Base-by-base conservation (phyloP, 2,888 invertebrate species). In the Trissolcus japonicus region DNA sequence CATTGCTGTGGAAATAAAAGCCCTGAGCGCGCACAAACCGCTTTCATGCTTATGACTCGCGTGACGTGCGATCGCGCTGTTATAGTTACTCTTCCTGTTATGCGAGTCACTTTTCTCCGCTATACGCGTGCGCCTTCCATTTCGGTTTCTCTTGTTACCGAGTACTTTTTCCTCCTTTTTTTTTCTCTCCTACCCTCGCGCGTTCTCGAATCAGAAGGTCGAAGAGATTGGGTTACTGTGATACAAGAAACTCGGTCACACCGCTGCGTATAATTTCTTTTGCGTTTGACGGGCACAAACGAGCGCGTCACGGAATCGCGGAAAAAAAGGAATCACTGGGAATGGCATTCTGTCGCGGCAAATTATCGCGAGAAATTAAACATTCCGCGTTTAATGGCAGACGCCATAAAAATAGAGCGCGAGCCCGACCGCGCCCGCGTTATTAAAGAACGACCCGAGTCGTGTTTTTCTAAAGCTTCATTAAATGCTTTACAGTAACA, bases 181-280 rank as follows among this genome's bases (percentile, higher is more conserved):
- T 16, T 11, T 1, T 51, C 73, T n/a, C 77, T 57, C 82, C 80
- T 80, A 25, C 53, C n/a, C n/a, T 46, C n/a, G 78, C 75, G 73
- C 78, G 66, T 75, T 79, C 75, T 72, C 76, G 78, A 78, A 79
- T 73, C 71, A 80, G 81, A 73, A 80, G 72, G 81, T 54, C 71
- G 78, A 43, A 56, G 59, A 79, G 79, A 80, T 80, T 78, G 73
- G 73, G 77, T 75, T 79, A 79, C 76, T 50, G 76, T 68, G 82
- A 83, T 85, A 84, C 71, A 67, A 71, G 82, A 82, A 86, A 83
- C 80, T 85, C 82, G 84, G 84, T 85, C 84, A 84, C 80, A 81
- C 79, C 79, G 82, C 48, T 72, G 65, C 60, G 50, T 56, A 59
- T 63, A 59, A 68, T 75, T 75, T 59, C 48, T 59, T 57, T 65